Conservation (phyloP, 2,888 invertebrate species). For the Machimus rusticus region DNA sequence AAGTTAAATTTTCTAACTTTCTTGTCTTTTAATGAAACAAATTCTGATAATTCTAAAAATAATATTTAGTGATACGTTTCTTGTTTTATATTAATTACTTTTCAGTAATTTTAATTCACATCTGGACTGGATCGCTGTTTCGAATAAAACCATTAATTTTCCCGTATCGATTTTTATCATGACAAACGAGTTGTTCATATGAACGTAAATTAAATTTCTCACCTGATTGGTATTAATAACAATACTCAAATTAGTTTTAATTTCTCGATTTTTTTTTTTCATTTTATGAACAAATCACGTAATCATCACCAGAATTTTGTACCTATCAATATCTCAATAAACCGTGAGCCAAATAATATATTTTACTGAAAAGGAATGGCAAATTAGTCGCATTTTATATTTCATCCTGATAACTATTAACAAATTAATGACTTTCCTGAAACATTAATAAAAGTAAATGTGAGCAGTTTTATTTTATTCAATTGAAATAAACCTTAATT, state of each 20-base stretch:
- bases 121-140: too few relatives aligned
- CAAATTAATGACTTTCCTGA: background rate
- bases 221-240: background rate
- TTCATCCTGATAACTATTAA: background rate
- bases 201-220: background rate
- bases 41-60: too few relatives aligned
- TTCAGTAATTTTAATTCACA: too few relatives aligned
- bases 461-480: background rate
- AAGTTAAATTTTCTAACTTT: too few relatives aligned
- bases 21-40: too few relatives aligned
- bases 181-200: too few relatives aligned
- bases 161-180: too few relatives aligned
- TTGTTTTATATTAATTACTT: too few relatives aligned
- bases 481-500: background rate
- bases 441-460: background rate
- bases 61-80: too few relatives aligned
- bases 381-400: background rate
- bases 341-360: background rate
- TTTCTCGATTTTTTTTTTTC: background rate
- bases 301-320: background rate
- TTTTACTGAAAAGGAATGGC: background rate
- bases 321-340: background rate
- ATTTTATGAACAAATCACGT: background rate
- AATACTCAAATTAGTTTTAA: background rate
- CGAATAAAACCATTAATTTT: too few relatives aligned